Percentiles rank a stretch among this genome's conserved stretches.
These are phyloP conservation scores for Aplochiton taeniatus DNA, from an alignment of 2,797 vertebrate species.

Conservation along the genomic window DNA sequence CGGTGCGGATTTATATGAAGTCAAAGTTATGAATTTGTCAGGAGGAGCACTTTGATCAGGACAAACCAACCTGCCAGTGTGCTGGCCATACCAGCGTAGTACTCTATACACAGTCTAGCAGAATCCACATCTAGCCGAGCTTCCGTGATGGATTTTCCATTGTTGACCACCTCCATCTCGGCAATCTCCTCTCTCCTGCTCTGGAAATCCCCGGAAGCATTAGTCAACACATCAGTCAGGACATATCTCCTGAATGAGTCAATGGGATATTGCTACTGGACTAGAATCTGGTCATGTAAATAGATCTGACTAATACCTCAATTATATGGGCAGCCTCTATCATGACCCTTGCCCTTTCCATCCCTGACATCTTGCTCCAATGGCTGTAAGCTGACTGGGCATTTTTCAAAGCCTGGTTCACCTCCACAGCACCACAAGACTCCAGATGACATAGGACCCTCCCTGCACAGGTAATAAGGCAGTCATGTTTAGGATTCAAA, in stretches of 20 bases:
- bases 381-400: constrained; percentile 82
- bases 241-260: neutral
- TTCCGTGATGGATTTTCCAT: constrained; percentile 93
- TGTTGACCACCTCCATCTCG: constrained; percentile 88
- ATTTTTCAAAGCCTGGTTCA: constrained; percentile 83
- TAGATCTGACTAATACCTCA: constrained; percentile 70
- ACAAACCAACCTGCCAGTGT: constrained; percentile 78
- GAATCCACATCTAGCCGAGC: constrained; percentile 86
- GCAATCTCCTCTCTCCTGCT: constrained; percentile 78
- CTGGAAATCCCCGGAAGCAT: constrained; percentile 62
- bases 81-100: constrained; percentile 86
- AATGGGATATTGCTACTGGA: neutral
- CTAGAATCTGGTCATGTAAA: neutral
- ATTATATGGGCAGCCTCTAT: constrained; percentile 89
- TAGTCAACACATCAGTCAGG: neutral
- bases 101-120: constrained; percentile 88
- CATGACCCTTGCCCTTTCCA: constrained; percentile 88
- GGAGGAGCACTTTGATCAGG: neutral
- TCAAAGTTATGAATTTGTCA: too few relatives aligned
- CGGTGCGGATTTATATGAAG: too few relatives aligned
- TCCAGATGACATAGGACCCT: constrained; percentile 83
- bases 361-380: constrained; percentile 90
- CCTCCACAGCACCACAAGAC: constrained; percentile 82
- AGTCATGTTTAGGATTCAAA: neutral
- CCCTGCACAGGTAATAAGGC: constrained; percentile 67